A percentile compares a stretch with the other conserved stretches of the same genome.
phyloP scores from a whole-genome alignment of 92 coral and sea anemone genomes.

The Galaxea fascicularis region DNA sequence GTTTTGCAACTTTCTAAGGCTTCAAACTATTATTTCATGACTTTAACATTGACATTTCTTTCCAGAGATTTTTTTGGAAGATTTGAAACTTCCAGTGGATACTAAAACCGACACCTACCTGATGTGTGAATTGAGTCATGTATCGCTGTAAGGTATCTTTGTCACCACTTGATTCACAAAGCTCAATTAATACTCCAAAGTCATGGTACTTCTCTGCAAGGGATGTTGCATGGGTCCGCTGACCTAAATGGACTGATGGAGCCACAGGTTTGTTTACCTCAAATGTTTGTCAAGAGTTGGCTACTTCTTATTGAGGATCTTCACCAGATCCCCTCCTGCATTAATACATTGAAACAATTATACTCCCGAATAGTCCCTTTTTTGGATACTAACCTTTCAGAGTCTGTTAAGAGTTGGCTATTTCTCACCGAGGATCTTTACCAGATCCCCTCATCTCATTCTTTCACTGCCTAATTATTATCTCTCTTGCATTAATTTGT shows the following conservation, averaged over 20 bases:
- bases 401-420: not conserved
- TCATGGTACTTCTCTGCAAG: conserved; percentile 95
- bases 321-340: too few species aligned
- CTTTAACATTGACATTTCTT: too few species aligned
- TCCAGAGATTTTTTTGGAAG: not conserved
- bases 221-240: conserved; percentile 86
- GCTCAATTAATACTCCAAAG: conserved; percentile 90
- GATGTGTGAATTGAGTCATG: conserved; percentile 80
- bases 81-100: not conserved
- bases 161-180: conserved; percentile 89
- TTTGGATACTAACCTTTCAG: too few species aligned
- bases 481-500: too few species aligned
- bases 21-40: too few species aligned
- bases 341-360: too few species aligned
- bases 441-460: too few species aligned
- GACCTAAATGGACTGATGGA: conserved; percentile 73
- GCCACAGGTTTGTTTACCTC: not conserved
- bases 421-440: too few species aligned
- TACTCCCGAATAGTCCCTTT: too few species aligned
- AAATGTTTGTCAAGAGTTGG: not conserved
- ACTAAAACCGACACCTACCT: conserved; percentile 60
- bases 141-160: conserved; percentile 84
- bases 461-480: too few species aligned
- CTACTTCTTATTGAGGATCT: too few species aligned
- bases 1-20: too few species aligned